Evolutionary conservation across 2,888 invertebrate genomes (phyloP), one percentile per base, ranked within the genome.

Genomic region (Onchidella celtica): DNA sequence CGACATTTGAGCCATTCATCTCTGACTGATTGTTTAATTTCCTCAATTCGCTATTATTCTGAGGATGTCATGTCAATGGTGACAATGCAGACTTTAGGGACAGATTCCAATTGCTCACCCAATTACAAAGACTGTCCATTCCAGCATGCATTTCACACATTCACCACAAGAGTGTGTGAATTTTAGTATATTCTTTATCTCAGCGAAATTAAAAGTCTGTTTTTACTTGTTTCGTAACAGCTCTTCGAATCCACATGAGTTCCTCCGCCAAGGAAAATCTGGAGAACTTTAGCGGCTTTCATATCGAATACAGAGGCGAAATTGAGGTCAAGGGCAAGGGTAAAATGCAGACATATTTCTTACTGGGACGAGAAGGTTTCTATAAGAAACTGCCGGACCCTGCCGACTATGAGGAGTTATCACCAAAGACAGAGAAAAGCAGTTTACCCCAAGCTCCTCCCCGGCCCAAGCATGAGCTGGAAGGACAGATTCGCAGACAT

Each of bases 301-400:
- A 87, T 40, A 66, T 90, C 14, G 79, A 86, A 14, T 85, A 87
- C 59, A 86, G 91, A 2, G 91, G 91, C 24, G 89, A 96, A 90
- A 97, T 97, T 3, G 97, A 96, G 93, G 97, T 97, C 0, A 97
- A 97, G 92, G 97, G 97, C 0, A 97, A 97, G 93, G 97, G 97
- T 0, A 96, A 97, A 90, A 97, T 97, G 97, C 97, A 97, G 17
- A 97, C 97, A 0, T 97, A 97, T 92, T 97, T 97, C 92, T 94
- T 98, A 29, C 77, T 84, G 11, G 90, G 91, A 6, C 87, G 85
- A 47, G 88, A 89, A 38, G 90, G 88, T 9, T 89, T 89, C 76
- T 82, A 85, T 72, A 88, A 88, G 76, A 85, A 85, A 38, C 82
- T 90, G 24, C 90, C 90, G 4, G 79, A 85, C 36, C 77, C 63